phyloP scores from a whole-genome alignment of 2,797 vertebrate species.

The Galagoides demidoff region DNA sequence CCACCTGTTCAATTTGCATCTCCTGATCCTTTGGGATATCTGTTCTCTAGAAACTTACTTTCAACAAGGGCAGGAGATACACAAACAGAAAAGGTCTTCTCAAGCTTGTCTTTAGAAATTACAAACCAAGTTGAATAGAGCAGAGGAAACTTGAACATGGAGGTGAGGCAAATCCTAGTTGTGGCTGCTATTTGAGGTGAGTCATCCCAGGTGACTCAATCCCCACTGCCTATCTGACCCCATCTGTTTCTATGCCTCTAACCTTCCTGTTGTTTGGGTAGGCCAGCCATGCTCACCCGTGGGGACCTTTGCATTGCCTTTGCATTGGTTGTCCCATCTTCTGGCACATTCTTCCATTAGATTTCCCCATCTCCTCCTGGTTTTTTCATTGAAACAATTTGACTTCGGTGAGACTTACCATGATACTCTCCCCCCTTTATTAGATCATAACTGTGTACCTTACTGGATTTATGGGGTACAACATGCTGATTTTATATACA shows the following conservation, averaged over 20 bases:
- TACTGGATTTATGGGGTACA: too few species aligned
- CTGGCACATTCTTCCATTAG: background rate
- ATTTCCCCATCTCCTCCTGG: background rate
- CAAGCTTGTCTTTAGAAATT: too few species aligned
- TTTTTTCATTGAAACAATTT: background rate
- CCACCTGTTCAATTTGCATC: background rate
- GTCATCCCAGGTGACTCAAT: background rate
- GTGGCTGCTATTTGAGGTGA: background rate
- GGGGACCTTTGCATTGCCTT: background rate
- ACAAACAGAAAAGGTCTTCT: background rate
- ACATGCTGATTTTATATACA: too few species aligned
- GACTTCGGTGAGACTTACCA: background rate
- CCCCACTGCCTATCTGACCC: accelerated
- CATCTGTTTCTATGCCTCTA: accelerated
- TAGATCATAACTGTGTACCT: too few species aligned
- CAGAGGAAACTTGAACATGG: background rate
- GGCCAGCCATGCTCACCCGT: background rate
- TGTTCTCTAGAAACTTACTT: background rate
- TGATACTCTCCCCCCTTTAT: background rate
- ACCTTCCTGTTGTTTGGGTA: background rate
- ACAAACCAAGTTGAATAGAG: background rate
- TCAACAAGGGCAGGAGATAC: background rate
- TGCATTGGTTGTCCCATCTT: background rate
- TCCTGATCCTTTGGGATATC: background rate
- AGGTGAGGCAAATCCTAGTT: background rate